Percentiles rank a stretch among this genome's conserved stretches.
These are phyloP conservation scores for Anoplius nigerrimus DNA, from an alignment of 2,888 invertebrate species.

Conservation along the genomic window DNA sequence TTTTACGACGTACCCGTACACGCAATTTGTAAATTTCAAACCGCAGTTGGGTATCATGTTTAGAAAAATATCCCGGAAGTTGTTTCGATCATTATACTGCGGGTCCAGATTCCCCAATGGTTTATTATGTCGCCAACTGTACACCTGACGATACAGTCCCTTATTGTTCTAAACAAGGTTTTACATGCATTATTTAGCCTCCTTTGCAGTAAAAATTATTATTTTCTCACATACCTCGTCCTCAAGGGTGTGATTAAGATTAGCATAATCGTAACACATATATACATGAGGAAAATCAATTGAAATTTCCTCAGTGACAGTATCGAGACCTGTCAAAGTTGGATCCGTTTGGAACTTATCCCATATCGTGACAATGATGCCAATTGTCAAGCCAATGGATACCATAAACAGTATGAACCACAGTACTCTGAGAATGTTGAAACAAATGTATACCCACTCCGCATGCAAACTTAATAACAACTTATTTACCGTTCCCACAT, in stretches of 20 bases:
- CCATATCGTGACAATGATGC: constrained; percentile 87
- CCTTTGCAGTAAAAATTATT: too few species aligned
- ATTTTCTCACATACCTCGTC: constrained; percentile 26
- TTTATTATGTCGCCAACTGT: constrained; percentile 28
- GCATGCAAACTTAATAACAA: too few species aligned
- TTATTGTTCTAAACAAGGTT: constrained; percentile 21
- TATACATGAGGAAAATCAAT: constrained; percentile 51
- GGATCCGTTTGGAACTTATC: constrained; percentile 90
- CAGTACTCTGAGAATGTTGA: constrained; percentile 81
- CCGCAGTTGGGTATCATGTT: constrained; percentile 40
- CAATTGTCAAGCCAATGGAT: constrained; percentile 83
- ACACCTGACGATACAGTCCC: constrained; percentile 17
- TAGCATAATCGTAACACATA: constrained; percentile 52
- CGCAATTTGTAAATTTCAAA: constrained; percentile 38
- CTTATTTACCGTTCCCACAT: constrained; percentile 83
- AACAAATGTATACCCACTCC: too few species aligned
- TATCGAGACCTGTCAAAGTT: constrained; percentile 84
- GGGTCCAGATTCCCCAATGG: neutral
- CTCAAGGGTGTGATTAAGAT: constrained; percentile 33
- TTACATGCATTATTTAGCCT: too few species aligned
- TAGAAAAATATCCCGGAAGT: constrained; percentile 23
- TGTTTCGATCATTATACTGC: neutral
- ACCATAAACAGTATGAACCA: constrained; percentile 86
- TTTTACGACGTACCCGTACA: constrained; percentile 35
- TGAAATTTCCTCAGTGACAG: constrained; percentile 24